phyloP scores from a whole-genome alignment of 1,140 invertebrate species.

The Saccostrea glomerata region DNA sequence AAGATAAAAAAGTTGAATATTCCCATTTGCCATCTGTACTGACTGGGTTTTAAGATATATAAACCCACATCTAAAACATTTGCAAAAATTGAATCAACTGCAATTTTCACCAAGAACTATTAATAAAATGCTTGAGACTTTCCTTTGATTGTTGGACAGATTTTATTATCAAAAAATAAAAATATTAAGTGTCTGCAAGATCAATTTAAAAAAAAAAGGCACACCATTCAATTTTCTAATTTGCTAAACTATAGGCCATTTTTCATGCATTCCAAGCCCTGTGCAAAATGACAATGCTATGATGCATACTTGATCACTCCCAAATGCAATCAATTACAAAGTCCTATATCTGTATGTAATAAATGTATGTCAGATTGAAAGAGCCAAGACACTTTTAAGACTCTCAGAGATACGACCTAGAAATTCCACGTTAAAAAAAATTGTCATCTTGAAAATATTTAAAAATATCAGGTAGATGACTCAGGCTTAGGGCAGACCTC shows the following conservation, averaged over 20 bases:
- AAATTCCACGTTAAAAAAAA: neutral
- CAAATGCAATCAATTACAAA: slow-evolving; percentile 17
- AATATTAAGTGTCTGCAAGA: neutral
- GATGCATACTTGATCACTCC: slow-evolving; percentile 24
- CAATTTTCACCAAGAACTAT: no score
- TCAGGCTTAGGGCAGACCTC: neutral
- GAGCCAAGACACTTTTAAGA: neutral
- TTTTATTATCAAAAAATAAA: no score
- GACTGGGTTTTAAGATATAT: no score
- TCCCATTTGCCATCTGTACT: no score
- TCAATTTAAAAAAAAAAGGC: neutral
- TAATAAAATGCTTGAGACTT: no score
- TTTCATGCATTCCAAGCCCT: neutral
- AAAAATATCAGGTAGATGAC: slow-evolving; percentile 26
- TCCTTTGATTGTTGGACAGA: no score
- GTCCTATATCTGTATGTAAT: neutral
- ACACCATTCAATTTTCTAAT: neutral
- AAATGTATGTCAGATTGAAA: slow-evolving; percentile 16
- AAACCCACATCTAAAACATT: no score
- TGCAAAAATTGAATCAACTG: no score
- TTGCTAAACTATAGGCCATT: neutral
- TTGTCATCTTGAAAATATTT: slow-evolving; percentile 33
- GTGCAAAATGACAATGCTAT: slow-evolving; percentile 17
- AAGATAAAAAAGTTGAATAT: no score
- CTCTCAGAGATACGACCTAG: neutral